Evolutionary conservation across 2,888 invertebrate species (phyloP), one percentile per base, ranked within the genome.

Genomic region (Hipparchia semele): DNA sequence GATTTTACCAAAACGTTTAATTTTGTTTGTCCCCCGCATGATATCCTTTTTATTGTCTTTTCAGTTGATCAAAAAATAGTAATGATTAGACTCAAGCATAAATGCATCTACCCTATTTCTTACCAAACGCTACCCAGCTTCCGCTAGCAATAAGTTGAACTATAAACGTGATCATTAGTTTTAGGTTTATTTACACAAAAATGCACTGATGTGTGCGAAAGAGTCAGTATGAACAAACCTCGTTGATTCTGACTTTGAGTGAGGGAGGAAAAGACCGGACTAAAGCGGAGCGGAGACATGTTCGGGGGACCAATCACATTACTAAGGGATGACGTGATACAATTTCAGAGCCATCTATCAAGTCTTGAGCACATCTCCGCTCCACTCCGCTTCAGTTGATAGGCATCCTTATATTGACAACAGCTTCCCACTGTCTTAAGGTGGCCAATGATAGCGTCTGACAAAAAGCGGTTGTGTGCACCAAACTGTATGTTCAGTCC

Each of bases 141-240:
- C 54, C 72, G 72, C 62, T 70, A 75, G 71, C 59, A 33, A 67
- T n/a, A 70, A 62, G 59, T 64, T 72, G 60, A 60, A 61, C 62
- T 39, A 51, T 51, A 49, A 64, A 64, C 64, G 64, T 13, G 49
- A 12, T 64, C 8, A 49, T 49, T 46, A 9, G 49, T 23, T 46
- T 46, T 13, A 62, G 64, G 64, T 64, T 13, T 64, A 64, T 64
- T 64, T 64, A 64, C 64, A 49, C 49, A 64, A 13, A 62, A 12
- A 7, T 8, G 58, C 58, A 13, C 23, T 58, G 58, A 23, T 8
- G 56, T 56, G 13, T 56, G 56, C n/a, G n/a, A 54, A 54, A n/a
- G n/a, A 12, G 53, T 39, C 2, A 39, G 5, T 39, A 39, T 39
- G 39, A 39, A 0, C 39, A 39, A 39, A 39, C 23, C 23, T 23